Evolutionary conservation across 1,140 invertebrate species (phyloP).

Genomic region (Drosophila miranda): DNA sequence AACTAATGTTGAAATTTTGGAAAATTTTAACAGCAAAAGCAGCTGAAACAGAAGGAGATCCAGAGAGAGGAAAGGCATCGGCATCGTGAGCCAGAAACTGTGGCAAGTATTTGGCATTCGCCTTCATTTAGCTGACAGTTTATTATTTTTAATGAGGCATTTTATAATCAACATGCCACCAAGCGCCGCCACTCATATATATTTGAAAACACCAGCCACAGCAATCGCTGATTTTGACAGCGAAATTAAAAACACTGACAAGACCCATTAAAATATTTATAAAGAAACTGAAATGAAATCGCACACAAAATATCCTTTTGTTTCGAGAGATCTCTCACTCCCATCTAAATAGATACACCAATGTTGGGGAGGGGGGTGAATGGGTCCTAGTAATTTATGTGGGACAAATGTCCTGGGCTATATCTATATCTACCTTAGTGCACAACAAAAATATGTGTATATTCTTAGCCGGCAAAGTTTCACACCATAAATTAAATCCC

Average conservation of each 20-base stretch:
- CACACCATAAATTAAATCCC: constrained; percentile 73
- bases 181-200: constrained; percentile 15
- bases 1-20: constrained; percentile 74
- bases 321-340: constrained; percentile 1
- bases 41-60: neutral
- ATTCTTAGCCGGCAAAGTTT: constrained; percentile 51
- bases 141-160: constrained; percentile 80
- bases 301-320: constrained; percentile 5
- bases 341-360: neutral
- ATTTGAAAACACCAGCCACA: constrained; percentile 25
- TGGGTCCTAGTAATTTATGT: constrained; percentile 28
- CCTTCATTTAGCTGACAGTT: constrained; percentile 73
- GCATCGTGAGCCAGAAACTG: no score
- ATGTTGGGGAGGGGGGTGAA: neutral
- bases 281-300: constrained; percentile 26
- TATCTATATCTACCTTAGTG: constrained; percentile 1
- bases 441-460: constrained; percentile 10
- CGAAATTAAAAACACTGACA: constrained; percentile 54
- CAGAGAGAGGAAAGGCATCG: constrained; percentile 1
- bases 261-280: constrained; percentile 46
- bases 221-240: constrained; percentile 62
- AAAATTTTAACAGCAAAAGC: constrained; percentile 40
- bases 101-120: constrained; percentile 55
- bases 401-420: constrained; percentile 8
- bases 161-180: constrained; percentile 68